Evolutionary conservation across 2,113 vertebrate species (phyloP), one percentile per base, ranked within the genome.

Genomic region (Dasyprocta punctata): DNA sequence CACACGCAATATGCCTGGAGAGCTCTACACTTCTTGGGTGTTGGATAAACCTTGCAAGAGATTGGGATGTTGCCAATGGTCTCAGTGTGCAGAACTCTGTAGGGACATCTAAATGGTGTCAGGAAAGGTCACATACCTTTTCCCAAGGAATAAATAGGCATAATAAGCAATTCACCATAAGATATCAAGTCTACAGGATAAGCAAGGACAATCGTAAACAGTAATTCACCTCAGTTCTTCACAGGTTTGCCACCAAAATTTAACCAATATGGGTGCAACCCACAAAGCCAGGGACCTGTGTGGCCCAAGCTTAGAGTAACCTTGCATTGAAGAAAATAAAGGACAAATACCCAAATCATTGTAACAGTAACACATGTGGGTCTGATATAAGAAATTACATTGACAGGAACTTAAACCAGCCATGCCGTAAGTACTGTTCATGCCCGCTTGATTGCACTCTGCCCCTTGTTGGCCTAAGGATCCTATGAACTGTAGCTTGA

Each of bases 321-420:
- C 84, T 4, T 58, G 41, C 16, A 88, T n/a, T 92, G 17, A 92
- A 94, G 12, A 92, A 94, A 90, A 81, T 38, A 75, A 88, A 87
- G n/a, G 61, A 38, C 60, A 86, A 91, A 73, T 36, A 86, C 11
- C 63, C 71, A 88, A 85, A 20, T 38, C 47, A 60, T n/a, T 89
- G 82, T 75, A 28, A 88, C 94, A 86, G 56, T 86, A 19, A 56
- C 3, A 5, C 38, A 73, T 60, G 36, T 67, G 36, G 30, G 41
- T 10, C 41, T 41, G 1, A 6, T 20, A 22, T 14, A 28, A 71
- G 52, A 71, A 89, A 77, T 63, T 38, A 81, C 16, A 56, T 24
- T 30, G 7, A 7, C 10, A 26, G 71, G 1, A 69, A 86, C 24
- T 11, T 60, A 92, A 47, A 19, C 17, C 9, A 90, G 19, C 60